Percentiles rank a stretch among this genome's conserved stretches.
Conservation (phyloP, 2,888 invertebrate species). For the Eupithecia subumbrata region DNA sequence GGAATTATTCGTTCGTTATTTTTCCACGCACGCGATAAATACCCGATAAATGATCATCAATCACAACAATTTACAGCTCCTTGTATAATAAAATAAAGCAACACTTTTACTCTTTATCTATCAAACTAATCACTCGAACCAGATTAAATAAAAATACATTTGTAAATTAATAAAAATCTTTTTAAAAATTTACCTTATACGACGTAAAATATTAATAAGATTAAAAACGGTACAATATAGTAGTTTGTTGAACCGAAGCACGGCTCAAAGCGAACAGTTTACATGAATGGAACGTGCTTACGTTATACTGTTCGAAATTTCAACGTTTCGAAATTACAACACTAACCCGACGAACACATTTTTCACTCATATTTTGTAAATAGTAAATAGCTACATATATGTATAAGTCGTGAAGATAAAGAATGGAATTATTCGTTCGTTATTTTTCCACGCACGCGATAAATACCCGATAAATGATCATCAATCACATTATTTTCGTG, state of each 20-base stretch:
- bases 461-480: too few species aligned
- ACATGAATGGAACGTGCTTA: neutral
- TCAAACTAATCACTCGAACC: neutral
- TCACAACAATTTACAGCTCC: neutral
- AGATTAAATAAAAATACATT: neutral
- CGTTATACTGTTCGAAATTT: neutral
- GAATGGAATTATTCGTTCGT: neutral
- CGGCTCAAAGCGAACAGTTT: conserved; percentile 5
- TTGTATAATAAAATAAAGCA: too few species aligned
- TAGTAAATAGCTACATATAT: neutral
- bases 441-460: neutral
- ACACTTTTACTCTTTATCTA: too few species aligned
- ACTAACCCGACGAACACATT: neutral
- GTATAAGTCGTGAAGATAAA: neutral
- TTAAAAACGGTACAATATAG: neutral
- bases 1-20: neutral
- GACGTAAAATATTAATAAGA: neutral
- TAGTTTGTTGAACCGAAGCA: neutral
- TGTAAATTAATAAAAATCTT: neutral
- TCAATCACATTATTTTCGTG: neutral
- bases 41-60: too few species aligned
- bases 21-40: too few species aligned
- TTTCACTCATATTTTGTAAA: neutral
- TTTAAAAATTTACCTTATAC: neutral
- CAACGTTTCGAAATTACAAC: neutral